Base-by-base conservation (phyloP, 2,888 invertebrate genomes). In the Griposia aprilina region DNA sequence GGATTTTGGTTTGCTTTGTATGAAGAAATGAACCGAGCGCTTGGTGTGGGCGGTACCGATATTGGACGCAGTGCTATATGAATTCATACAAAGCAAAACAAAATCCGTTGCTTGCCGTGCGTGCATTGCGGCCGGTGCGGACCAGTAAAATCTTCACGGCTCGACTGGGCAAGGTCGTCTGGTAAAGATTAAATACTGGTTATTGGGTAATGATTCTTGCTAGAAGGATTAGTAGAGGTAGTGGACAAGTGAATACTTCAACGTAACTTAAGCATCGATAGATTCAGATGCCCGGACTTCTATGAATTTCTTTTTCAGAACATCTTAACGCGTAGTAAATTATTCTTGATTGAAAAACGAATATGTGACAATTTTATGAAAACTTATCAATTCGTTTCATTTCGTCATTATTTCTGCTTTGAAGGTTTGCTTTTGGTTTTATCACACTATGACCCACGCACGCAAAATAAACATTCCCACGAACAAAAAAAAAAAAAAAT, bases 171-270 rank as follows among this genome's bases (percentile, higher is more conserved):
- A 65, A 75, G 80, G 68, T 48, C 45, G 59, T 26, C 57, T 52
- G 45, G 52, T 17, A 75, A 45, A 65, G 59, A 75, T 80, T 65
- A 36, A 68, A 57, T 75, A 75, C n/a, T 41, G 50, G 17, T 65
- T 69, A 65, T 45, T 60, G 11, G 23, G 23, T 76, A 78, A 65
- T 41, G 45, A 45, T 69, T 69, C 36, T 76, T 36, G 26, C 15
- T 23, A 15, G 10, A 62, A 59, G 23, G 57, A 45, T 23, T 67
- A 20, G 23, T 26, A 36, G n/a, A 55, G 26, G 52, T 52, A 48
- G 10, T 48, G 55, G 50, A 48, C 45, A 48, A 17, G 20, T 71
- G 60, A 60, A 26, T 41, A 48, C 17, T 71, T n/a, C 11, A 77
- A 59, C 2, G 20, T 20, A 6, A 62, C 36, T 60, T 52, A 13